Base-by-base conservation (phyloP, 2,113 vertebrate genomes). In the Glareola pratincola region DNA sequence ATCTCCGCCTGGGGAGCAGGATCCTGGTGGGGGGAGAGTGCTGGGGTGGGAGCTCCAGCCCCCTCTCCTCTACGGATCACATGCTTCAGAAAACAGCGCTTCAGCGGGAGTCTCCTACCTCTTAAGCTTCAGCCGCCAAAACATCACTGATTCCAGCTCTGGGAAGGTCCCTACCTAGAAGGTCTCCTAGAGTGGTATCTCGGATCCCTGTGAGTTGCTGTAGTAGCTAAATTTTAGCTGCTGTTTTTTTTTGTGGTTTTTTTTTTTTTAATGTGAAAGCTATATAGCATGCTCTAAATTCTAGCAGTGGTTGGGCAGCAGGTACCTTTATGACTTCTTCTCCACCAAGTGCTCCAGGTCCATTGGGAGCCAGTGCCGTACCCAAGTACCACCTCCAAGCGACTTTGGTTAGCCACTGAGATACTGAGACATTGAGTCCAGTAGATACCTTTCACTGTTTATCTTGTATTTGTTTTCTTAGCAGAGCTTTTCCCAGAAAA, bases 41-140 rank as follows among this genome's bases (percentile, higher is more conserved):
- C 60, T 21, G 68, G n/a, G 5, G 2, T 24, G 66, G 14, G 1
- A 8, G 60, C 50, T 67, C 34, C 77, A 15, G 72, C 22, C 67
- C 54, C 7, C 47, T 37, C 56, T 62, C 12, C 78, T 74, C 47
- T n/a, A 0, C 15, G 2, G 9, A 6, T 9, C 14, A 1, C 27
- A 2, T 3, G 9, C 48, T 78, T n/a, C 14, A 59, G 45, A 16
- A 71, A 69, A 29, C 36, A 26, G 48, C 5, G 53, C 43, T 53
- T 53, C 3, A 0, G 15, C 7, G 23, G 9, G 43, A 32, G 3
- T 29, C 27, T 50, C 56, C 12, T 11, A 4, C 23, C 9, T 39
- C 20, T 60, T 63, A 20, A 10, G 12, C 15, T 79, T 45, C 59
- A 30, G 63, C 68, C 73, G 68, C 66, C 60, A 53, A 30, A 76